These are phyloP conservation scores for Pangasius macronema DNA, from an alignment of 2,797 vertebrate species.

Conservation along the genomic window DNA sequence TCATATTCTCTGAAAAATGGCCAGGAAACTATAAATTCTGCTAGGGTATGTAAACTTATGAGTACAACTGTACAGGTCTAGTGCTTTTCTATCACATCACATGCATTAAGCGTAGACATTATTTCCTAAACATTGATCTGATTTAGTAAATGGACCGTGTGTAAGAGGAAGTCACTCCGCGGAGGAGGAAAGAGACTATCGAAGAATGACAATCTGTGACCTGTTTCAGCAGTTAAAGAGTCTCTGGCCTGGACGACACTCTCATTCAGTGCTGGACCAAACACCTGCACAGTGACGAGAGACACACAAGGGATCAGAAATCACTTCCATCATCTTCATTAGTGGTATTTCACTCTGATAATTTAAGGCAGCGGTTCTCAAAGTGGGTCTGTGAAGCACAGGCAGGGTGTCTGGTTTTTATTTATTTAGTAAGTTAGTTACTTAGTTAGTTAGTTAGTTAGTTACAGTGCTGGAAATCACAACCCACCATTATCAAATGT, in stretches of 20 bases:
- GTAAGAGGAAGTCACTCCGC: no score
- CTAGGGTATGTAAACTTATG: no score
- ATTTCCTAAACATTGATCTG: no score
- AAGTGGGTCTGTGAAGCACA: neutral
- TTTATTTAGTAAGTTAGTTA: neutral
- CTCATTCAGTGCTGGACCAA: constrained; percentile 35
- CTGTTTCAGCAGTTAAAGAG: constrained; percentile 59
- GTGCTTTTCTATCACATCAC: neutral
- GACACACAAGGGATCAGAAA: neutral
- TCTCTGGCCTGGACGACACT: constrained; percentile 57
- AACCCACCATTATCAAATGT: neutral
- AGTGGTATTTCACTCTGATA: neutral
- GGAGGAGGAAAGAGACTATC: no score
- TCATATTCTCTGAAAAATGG: no score
- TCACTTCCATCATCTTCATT: neutral
- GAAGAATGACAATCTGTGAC: no score
- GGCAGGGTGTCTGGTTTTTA: neutral
- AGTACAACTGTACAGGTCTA: no score
- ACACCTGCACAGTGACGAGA: constrained; percentile 22
- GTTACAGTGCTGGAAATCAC: neutral
- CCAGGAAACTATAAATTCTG: no score
- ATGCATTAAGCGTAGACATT: neutral
- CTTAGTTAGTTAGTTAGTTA: neutral
- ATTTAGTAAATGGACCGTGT: no score
- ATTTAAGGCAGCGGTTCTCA: neutral